phyloP scores from a whole-genome alignment of 2,113 vertebrate species.

The Mesocricetus auratus region DNA sequence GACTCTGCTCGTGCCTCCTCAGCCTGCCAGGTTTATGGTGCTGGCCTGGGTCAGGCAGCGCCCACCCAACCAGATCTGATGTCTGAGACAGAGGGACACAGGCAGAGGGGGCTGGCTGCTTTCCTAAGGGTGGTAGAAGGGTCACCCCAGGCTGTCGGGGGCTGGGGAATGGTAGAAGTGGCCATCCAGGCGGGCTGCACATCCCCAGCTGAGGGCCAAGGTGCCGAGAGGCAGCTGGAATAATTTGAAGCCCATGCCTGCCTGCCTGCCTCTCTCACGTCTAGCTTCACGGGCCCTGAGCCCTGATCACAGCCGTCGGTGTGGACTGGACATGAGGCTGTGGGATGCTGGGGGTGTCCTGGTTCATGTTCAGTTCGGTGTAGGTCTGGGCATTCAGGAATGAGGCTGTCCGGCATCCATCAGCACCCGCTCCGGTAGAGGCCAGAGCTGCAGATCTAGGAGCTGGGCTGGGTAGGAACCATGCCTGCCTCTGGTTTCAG shows the following conservation, averaged over 20 bases:
- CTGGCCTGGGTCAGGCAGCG: not conserved
- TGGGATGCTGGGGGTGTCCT: not conserved
- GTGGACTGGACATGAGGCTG: not conserved
- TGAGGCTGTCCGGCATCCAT: not conserved
- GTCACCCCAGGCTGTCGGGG: not conserved
- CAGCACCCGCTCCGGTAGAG: not conserved
- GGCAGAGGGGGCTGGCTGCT: not conserved
- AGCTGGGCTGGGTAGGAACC: not conserved
- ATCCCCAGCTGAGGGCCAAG: slow-evolving; percentile 1
- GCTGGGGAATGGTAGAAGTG: not conserved
- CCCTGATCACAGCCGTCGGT: not conserved
- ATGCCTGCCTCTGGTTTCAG: slow-evolving; percentile 26
- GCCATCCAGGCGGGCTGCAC: not conserved
- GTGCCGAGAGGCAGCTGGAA: slow-evolving; percentile 40
- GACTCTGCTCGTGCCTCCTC: not conserved
- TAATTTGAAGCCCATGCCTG: slow-evolving; percentile 66
- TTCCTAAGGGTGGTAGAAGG: not conserved
- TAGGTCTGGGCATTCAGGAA: not conserved
- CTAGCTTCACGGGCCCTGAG: not conserved
- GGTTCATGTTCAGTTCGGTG: not conserved
- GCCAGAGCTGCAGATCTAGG: not conserved
- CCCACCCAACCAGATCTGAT: not conserved
- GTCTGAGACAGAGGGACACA: not conserved
- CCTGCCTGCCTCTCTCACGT: not conserved
- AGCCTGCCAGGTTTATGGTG: not conserved